Base-by-base conservation (phyloP, 2,113 vertebrate genomes). In the Struthio camelus region DNA sequence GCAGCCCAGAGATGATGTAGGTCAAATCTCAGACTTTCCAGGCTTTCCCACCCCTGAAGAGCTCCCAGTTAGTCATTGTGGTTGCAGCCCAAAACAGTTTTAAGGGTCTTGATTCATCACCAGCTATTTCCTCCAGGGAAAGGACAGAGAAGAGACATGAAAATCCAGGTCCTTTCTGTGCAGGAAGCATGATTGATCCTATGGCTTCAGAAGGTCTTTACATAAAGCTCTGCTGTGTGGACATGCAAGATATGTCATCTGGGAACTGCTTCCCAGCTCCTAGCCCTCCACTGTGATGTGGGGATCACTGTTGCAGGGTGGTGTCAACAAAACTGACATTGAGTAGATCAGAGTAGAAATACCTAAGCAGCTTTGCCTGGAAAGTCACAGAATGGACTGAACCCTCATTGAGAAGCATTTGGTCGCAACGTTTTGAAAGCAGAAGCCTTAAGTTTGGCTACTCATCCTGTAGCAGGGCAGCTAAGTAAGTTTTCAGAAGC, bases 1-100 rank as follows among this genome's bases (percentile, higher is more conserved):
- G 61, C 66, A 92, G 73, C 85, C 73, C 81, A 96, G 88, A 85
- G 81, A 40, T 50, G 72, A 93, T 91, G 85, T 44, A 87, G 95
- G 81, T 79, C 71, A 50, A 15, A 51, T 86, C 78, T 90, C 62
- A 54, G 54, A 65, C 50, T 91, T 85, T 28, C 19, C 66, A 84
- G 40, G 40, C 38, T 91, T 94, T 91, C 64, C 64, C 50, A 64
- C 6, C 70, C 70, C 86, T 87, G 40, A 65, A 66, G 65, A 92
- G 48, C 77, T 93, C 80, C 70, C 79, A 77, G 25, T 9, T 94
- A 61, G 27, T 80, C 51, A 4, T 30, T 92, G 32, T 69, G 77
- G 32, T 90, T 92, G 94, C 92, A 94, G 38, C 50, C 72, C 66
- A 58, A 89, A 94, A 94, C 34, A 94, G 81, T 73, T 62, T 40